phyloP scores from a whole-genome alignment of 2,113 vertebrate species.

The Tragelaphus buxtoni region DNA sequence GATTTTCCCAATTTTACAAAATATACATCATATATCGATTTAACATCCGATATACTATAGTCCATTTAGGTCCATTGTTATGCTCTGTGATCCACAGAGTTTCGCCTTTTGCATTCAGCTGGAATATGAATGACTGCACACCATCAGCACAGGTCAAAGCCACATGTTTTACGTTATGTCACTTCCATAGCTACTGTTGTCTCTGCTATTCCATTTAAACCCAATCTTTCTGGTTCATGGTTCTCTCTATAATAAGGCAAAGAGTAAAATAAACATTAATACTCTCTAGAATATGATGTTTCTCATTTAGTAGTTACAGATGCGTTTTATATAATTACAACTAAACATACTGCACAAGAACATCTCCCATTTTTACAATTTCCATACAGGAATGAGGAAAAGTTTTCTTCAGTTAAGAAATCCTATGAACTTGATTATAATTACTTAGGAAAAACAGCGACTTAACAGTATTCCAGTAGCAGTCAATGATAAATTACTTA shows the following conservation, averaged over 20 bases:
- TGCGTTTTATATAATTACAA: not conserved
- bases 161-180: constrained; percentile 86
- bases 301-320: not conserved
- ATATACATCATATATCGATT: constrained; percentile 94
- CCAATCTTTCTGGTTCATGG: constrained; percentile 90
- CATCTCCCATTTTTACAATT: constrained; percentile 2
- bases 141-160: constrained; percentile 74
- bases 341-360: not conserved
- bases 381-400: not conserved
- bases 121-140: constrained; percentile 74
- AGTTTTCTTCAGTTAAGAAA: constrained; percentile 29
- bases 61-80: constrained; percentile 82
- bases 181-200: constrained; percentile 95
- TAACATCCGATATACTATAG: constrained; percentile 83
- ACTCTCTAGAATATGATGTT: not conserved
- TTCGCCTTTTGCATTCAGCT: constrained; percentile 77
- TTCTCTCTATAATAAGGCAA: constrained; percentile 85
- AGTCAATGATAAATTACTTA: not conserved
- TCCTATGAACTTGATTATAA: constrained; percentile 4
- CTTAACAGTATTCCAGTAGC: not conserved
- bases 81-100: constrained; percentile 80
- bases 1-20: constrained; percentile 96
- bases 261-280: constrained; percentile 60
- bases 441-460: not conserved
- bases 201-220: constrained; percentile 92